phyloP scores from a whole-genome alignment of 2,797 vertebrate species.

The Acanthiza pusilla region DNA sequence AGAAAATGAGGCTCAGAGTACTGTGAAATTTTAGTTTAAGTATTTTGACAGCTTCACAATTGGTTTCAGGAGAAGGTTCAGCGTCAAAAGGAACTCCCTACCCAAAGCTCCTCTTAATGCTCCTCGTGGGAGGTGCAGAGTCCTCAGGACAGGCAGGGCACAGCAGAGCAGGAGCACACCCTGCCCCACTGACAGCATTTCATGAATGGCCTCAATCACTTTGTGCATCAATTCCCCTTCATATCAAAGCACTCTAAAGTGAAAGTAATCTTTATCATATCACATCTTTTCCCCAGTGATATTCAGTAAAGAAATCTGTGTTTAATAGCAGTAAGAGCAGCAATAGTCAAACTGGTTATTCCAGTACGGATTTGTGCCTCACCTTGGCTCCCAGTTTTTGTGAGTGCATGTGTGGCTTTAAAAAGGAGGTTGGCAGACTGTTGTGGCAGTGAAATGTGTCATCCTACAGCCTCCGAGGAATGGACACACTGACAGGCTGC shows the following conservation, averaged over 20 bases:
- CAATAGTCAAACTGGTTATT: not conserved
- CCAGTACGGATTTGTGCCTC: not conserved
- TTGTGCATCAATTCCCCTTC: not conserved
- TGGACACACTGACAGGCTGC: not conserved
- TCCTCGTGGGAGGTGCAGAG: not conserved
- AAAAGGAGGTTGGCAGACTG: not conserved
- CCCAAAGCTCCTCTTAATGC: not conserved
- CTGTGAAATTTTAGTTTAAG: not conserved
- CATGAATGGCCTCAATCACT: not conserved
- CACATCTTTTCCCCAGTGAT: not conserved
- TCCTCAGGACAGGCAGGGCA: not conserved
- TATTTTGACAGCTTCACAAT: not conserved
- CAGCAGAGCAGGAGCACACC: not conserved
- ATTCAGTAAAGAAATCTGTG: not conserved
- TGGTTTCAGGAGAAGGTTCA: not conserved
- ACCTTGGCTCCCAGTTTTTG: not conserved
- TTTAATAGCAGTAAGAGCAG: not conserved
- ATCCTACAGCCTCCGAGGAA: not conserved
- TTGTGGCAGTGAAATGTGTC: not conserved
- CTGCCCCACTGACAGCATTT: not conserved
- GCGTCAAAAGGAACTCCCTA: not conserved
- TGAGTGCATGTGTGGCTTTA: not conserved
- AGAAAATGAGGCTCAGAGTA: not conserved
- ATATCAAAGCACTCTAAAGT: not conserved
- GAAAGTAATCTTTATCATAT: not conserved